A percentile compares a stretch with the other conserved stretches of the same genome.
Evolutionary conservation across 2,113 vertebrate genomes (phyloP).

Genomic region (Saccopteryx leptura): DNA sequence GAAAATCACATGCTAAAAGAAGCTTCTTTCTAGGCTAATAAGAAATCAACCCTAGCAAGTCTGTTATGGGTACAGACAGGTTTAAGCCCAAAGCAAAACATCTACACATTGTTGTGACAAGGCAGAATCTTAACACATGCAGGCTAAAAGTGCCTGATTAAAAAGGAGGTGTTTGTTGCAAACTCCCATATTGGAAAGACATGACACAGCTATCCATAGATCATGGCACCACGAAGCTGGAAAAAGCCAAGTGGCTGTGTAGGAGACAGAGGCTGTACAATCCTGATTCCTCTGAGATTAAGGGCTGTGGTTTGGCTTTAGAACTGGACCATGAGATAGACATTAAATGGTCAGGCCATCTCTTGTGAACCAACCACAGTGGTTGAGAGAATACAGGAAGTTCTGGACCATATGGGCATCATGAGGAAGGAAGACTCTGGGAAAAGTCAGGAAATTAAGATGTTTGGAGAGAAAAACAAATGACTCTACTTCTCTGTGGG

Average conservation of each 20-base stretch:
- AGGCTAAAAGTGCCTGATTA: not conserved
- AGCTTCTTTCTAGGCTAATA: not conserved
- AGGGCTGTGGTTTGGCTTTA: no score
- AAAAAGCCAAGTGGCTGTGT: not conserved
- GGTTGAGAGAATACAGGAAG: not conserved
- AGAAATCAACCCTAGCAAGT: not conserved
- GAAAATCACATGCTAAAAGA: not conserved
- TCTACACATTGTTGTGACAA: not conserved
- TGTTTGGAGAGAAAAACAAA: not conserved
- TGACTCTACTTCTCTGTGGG: not conserved
- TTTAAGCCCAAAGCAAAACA: not conserved
- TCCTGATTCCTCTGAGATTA: not conserved
- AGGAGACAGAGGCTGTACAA: not conserved
- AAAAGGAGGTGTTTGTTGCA: not conserved
- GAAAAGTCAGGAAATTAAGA: not conserved
- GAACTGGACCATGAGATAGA: not conserved
- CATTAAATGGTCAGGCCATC: not conserved
- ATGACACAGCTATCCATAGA: not conserved
- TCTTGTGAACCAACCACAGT: not conserved
- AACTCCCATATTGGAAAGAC: not conserved
- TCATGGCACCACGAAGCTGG: not conserved
- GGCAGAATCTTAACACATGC: not conserved
- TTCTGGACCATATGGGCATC: not conserved
- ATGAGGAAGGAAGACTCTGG: not conserved
- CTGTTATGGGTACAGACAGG: not conserved